These are phyloP conservation scores for Rhynchonycteris naso DNA, from an alignment of 2,797 vertebrate species.

Conservation along the genomic window DNA sequence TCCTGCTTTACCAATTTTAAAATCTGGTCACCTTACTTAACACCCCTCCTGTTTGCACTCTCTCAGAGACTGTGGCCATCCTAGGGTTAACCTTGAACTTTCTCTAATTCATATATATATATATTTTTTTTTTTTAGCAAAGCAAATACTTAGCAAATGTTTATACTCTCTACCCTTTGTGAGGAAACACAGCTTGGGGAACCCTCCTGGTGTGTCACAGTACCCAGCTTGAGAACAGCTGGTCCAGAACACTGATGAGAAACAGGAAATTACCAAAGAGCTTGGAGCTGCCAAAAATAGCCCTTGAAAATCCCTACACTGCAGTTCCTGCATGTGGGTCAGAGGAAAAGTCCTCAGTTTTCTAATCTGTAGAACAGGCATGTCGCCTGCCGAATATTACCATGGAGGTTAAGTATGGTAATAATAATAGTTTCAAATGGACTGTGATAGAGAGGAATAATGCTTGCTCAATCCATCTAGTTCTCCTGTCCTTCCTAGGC, in stretches of 20 bases:
- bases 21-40: too few species aligned
- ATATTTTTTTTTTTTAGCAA: neutral
- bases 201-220: rapidly evolving
- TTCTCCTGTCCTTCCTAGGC: neutral
- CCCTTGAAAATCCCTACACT: neutral
- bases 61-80: neutral
- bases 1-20: too few species aligned
- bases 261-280: neutral
- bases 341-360: neutral
- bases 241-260: neutral
- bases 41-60: neutral
- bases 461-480: neutral
- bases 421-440: neutral
- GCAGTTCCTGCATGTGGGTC: neutral
- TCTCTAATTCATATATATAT: neutral
- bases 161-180: neutral
- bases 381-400: neutral
- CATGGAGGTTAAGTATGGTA: neutral
- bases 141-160: neutral
- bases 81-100: neutral
- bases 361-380: neutral
- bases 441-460: neutral
- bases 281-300: neutral
- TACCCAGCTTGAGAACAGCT: neutral
- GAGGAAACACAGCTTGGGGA: neutral